Evolutionary conservation across 1,140 invertebrate species (phyloP), one percentile per base, ranked within the genome.

Genomic region (Dendrolimus kikuchii): DNA sequence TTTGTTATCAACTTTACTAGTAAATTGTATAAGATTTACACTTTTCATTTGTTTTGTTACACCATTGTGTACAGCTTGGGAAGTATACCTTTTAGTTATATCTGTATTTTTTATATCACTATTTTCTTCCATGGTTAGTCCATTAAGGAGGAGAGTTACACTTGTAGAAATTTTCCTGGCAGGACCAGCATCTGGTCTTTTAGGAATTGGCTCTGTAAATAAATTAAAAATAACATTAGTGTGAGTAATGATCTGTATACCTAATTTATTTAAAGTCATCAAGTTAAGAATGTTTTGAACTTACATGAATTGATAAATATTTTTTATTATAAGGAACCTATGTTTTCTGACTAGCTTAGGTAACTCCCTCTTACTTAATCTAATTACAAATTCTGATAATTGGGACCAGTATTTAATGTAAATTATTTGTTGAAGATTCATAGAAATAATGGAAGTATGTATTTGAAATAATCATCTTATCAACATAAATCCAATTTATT

Each of bases 141-240:
- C 57, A 40, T 83, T 81, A 40, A 86, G 54, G 8, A 84, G 55
- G 40, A 62, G 52, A n/a, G 74, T 71, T 2, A 87, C 55, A 38
- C 87, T 82, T 40, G 88, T 74, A 43, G 88, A 78, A 46, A 92
- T 74, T 51, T 65, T 58, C 36, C 90, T 89, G 49, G 88, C 90
- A 58, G 91, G 91, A 23, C 92, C 92, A 57, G 60, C 69, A 10
- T 50, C 46, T 2, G 92, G 91, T 46, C 91, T 77, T 51, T 75
- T 44, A 39, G 89, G 89, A 50, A 74, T 69, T 50, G 78, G 59
- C 55, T 77, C 90, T 91, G 60, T 6, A 77, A 69, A 63, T 55
- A 52, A 36, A 45, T 60, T 49, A 46, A 51, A 52, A 46, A 58
- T n/a, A 44, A 5, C 6, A 53, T 40, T 46, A 6, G 2, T 9